Evolutionary conservation across 2,888 invertebrate species (phyloP).

Genomic region (Saturnia pavonia): DNA sequence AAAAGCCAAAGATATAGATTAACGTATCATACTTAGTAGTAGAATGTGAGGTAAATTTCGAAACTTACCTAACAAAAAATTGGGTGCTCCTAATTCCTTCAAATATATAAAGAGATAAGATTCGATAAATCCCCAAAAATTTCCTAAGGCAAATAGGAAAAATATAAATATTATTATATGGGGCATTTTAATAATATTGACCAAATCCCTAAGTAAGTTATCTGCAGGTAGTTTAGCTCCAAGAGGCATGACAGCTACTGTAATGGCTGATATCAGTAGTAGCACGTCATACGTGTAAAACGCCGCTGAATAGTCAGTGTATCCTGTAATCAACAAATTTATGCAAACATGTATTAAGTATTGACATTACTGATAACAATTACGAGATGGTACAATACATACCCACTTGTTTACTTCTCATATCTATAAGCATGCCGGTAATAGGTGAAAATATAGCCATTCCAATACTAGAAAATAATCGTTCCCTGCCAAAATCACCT

Average conservation of each 20-base stretch:
- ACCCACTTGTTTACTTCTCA: slow-evolving; percentile 83
- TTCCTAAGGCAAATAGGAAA: slow-evolving; percentile 91
- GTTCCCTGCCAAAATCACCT: slow-evolving; percentile 90
- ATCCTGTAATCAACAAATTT: slow-evolving; percentile 80
- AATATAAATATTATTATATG: slow-evolving; percentile 91
- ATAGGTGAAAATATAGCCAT: slow-evolving; percentile 92
- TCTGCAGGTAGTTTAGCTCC: slow-evolving; percentile 90
- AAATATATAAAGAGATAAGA: slow-evolving; percentile 93
- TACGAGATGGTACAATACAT: slow-evolving; percentile 58
- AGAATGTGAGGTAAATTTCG: slow-evolving; percentile 1
- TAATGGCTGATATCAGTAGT: slow-evolving; percentile 86
- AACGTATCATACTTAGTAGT: slow-evolving; percentile 13
- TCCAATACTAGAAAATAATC: slow-evolving; percentile 90
- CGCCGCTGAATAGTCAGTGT: slow-evolving; percentile 94
- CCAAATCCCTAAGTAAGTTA: slow-evolving; percentile 88
- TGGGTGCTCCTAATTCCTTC: slow-evolving; percentile 91
- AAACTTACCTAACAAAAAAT: slow-evolving; percentile 87
- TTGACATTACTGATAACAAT: slow-evolving; percentile 73
- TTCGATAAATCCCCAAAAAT: slow-evolving; percentile 95
- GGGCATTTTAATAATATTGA: slow-evolving; percentile 88
- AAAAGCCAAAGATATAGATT: neutral
- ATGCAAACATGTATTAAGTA: slow-evolving; percentile 61
- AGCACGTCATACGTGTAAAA: slow-evolving; percentile 91
- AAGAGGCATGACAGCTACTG: slow-evolving; percentile 89
- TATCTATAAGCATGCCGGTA: slow-evolving; percentile 90